phyloP scores from a whole-genome alignment of 2,888 invertebrate genomes.

The Agonopterix arenella region DNA sequence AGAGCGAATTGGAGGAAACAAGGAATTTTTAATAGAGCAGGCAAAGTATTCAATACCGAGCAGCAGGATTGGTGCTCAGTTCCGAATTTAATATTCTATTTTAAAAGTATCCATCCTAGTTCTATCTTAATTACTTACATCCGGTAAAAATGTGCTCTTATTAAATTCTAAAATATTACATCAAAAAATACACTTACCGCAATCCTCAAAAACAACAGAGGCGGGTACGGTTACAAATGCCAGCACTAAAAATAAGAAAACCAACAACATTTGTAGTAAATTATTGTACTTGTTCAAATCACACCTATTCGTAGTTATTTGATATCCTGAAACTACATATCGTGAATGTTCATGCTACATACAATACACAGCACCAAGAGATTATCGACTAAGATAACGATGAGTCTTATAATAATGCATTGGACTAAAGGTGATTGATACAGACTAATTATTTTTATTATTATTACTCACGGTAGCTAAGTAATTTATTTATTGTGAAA shows the following conservation, averaged over 20 bases:
- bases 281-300: conserved; percentile 7
- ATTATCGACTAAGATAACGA: conserved; percentile 51
- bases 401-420: conserved; percentile 22
- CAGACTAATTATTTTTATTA: neutral
- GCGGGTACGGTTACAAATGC: conserved; percentile 23
- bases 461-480: neutral
- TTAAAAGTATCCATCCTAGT: too few relatives aligned
- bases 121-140: too few relatives aligned
- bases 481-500: too few relatives aligned
- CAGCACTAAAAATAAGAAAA: conserved; percentile 26
- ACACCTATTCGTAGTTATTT: conserved; percentile 17
- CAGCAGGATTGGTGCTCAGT: too few relatives aligned
- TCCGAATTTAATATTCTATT: too few relatives aligned
- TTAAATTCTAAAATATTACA: neutral
- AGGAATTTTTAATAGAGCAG: too few relatives aligned
- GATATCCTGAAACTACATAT: conserved; percentile 28
- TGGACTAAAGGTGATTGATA: conserved; percentile 14
- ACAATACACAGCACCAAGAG: conserved; percentile 12
- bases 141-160: neutral
- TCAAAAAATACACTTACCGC: conserved; percentile 44
- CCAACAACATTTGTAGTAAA: conserved; percentile 28
- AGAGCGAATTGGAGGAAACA: too few relatives aligned
- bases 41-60: too few relatives aligned
- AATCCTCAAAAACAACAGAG: conserved; percentile 53
- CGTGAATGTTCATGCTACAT: conserved; percentile 11